Conservation (phyloP, 1,140 invertebrate species). For the Drosophila ercepeae region DNA sequence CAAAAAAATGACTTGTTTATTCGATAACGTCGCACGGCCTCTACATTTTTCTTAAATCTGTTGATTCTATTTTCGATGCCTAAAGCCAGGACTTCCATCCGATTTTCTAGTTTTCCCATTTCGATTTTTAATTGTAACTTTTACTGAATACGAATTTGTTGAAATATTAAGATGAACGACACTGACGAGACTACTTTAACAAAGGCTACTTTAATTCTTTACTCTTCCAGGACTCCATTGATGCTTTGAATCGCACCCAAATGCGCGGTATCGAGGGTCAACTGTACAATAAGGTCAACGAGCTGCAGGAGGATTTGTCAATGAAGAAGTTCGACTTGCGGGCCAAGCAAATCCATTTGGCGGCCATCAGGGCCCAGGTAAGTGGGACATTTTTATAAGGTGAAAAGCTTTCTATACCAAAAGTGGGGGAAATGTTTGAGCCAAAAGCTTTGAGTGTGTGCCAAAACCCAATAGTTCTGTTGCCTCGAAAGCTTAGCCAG, state of each 20-base stretch:
- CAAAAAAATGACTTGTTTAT: constrained; percentile 22
- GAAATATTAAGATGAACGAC: background rate
- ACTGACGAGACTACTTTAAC: no score
- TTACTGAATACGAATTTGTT: background rate
- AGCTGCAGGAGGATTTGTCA: constrained; percentile 97
- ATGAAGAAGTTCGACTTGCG: constrained; percentile 96
- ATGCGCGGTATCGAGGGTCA: constrained; percentile 93
- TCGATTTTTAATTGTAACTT: no score
- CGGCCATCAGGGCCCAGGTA: constrained; percentile 95
- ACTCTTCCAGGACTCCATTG: constrained; percentile 89
- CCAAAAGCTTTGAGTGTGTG: background rate
- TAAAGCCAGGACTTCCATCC: no score
- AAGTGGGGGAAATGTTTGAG: constrained; percentile 7
- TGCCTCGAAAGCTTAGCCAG: constrained; percentile 11
- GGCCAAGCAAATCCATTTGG: constrained; percentile 94
- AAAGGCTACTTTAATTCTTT: background rate
- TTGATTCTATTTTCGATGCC: background rate
- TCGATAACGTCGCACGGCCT: background rate
- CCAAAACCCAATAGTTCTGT: background rate
- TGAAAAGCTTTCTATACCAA: constrained; percentile 25
- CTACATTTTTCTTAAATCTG: background rate
- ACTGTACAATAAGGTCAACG: constrained; percentile 96
- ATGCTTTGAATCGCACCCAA: constrained; percentile 93
- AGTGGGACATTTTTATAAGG: constrained; percentile 51
- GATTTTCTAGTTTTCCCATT: background rate